Conservation (phyloP, 2,888 invertebrate species). For the Cetonia aurata region DNA sequence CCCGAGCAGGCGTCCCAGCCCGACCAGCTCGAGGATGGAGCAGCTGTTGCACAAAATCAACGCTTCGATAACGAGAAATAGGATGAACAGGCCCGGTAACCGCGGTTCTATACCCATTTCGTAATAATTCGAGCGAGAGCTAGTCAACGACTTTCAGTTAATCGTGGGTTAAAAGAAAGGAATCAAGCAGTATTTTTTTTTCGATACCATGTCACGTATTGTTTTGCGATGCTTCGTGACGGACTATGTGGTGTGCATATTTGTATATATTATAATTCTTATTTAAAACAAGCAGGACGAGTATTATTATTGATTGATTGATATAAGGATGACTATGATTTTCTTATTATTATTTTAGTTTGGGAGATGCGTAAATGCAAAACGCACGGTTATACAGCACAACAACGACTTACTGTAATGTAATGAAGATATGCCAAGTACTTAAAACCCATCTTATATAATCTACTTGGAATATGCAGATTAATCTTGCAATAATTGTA, state of each 20-base stretch:
- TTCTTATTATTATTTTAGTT: too few relatives aligned
- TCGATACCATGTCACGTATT: constrained; percentile 21
- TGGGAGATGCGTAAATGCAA: too few relatives aligned
- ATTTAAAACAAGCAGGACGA: constrained; percentile 15
- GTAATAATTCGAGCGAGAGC: constrained; percentile 16
- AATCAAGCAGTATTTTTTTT: constrained; percentile 40
- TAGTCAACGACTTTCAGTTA: constrained; percentile 33
- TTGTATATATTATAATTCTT: constrained; percentile 27
- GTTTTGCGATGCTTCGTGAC: neutral
- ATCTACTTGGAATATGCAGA: too few relatives aligned
- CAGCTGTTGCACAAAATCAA: constrained; percentile 26
- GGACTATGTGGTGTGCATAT: constrained; percentile 31
- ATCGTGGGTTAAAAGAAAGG: constrained; percentile 16
- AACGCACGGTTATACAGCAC: too few relatives aligned
- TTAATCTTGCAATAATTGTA: too few relatives aligned
- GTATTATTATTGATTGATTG: constrained; percentile 16
- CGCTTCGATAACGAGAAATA: constrained; percentile 22
- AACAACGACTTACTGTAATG: too few relatives aligned
- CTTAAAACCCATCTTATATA: too few relatives aligned
- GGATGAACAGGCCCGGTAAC: constrained; percentile 32
- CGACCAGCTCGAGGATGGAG: constrained; percentile 16
- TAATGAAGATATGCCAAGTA: too few relatives aligned
- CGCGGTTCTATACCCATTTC: constrained; percentile 32
- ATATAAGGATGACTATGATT: too few relatives aligned
- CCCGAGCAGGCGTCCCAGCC: constrained; percentile 18